Conservation (phyloP, 64 coral and sea anemone genomes). For the Hydrozoanthus tunicans region DNA sequence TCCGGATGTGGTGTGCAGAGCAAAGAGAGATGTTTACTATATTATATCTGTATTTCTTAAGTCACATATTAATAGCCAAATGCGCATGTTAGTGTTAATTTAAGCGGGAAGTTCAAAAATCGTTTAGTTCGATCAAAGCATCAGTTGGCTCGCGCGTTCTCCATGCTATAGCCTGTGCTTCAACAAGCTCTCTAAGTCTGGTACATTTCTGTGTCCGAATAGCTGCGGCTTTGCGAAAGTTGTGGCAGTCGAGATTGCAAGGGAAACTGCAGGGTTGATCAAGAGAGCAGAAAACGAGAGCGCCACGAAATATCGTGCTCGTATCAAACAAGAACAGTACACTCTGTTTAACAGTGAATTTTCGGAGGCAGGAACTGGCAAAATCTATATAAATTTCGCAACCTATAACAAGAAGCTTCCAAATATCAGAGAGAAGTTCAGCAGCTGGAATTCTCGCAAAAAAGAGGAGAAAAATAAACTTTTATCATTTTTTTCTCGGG, state of each 20-base stretch:
- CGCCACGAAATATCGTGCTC: slow-evolving; percentile 43
- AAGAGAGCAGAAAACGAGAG: slow-evolving; percentile 38
- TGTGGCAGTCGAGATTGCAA: slow-evolving; percentile 34
- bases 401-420: slow-evolving; percentile 65
- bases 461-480: slow-evolving; percentile 20
- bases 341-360: slow-evolving; percentile 29
- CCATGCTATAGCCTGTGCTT: neutral
- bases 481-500: slow-evolving; percentile 11
- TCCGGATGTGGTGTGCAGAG: slow-evolving; percentile 2
- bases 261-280: slow-evolving; percentile 9
- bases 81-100: slow-evolving; percentile 8
- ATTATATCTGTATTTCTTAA: neutral
- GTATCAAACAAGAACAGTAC: slow-evolving; percentile 43
- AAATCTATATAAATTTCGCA: slow-evolving; percentile 41
- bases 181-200: neutral
- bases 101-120: neutral
- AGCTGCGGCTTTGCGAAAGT: slow-evolving; percentile 40
- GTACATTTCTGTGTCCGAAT: neutral
- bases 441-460: slow-evolving; percentile 59
- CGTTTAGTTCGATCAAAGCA: slow-evolving; percentile 3
- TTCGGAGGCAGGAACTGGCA: slow-evolving; percentile 24
- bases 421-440: slow-evolving; percentile 31
- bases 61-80: neutral
- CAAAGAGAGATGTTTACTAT: neutral
- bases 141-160: neutral